A percentile compares a stretch with the other conserved stretches of the same genome.
These are phyloP conservation scores for Argynnis bischoffii DNA, from an alignment of 2,888 invertebrate species.

Conservation along the genomic window DNA sequence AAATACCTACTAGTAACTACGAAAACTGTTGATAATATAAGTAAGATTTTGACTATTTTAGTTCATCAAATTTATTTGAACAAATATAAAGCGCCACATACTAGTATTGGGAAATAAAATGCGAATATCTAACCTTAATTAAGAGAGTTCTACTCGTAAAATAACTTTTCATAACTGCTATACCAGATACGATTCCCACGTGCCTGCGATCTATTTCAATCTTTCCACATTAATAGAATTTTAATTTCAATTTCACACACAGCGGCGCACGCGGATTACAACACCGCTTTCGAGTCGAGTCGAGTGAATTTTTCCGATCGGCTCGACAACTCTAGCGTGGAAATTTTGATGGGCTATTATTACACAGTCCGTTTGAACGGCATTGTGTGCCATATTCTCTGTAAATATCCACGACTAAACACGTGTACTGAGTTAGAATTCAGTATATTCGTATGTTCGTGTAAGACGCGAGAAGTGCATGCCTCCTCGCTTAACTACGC, in stretches of 20 bases:
- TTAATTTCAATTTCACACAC: slow-evolving; percentile 79
- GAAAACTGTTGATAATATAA: too few relatives aligned
- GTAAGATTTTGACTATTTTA: too few relatives aligned
- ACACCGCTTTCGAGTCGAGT: slow-evolving; percentile 53
- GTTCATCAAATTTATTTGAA: background rate
- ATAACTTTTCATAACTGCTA: slow-evolving; percentile 36
- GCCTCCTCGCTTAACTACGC: slow-evolving; percentile 10
- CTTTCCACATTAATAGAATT: slow-evolving; percentile 72
- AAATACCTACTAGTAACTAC: too few relatives aligned
- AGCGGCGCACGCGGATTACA: slow-evolving; percentile 66
- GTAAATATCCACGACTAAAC: slow-evolving; percentile 41
- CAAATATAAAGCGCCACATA: background rate
- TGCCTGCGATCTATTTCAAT: slow-evolving; percentile 55
- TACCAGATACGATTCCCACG: slow-evolving; percentile 37
- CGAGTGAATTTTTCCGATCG: slow-evolving; percentile 70
- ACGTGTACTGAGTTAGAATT: slow-evolving; percentile 30
- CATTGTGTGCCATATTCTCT: slow-evolving; percentile 63
- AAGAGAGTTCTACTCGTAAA: slow-evolving; percentile 29
- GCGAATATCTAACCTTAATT: slow-evolving; percentile 33
- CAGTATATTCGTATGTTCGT: slow-evolving; percentile 18
- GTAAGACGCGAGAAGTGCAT: slow-evolving; percentile 5
- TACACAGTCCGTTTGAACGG: slow-evolving; percentile 75
- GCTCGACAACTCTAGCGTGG: slow-evolving; percentile 67
- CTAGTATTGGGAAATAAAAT: slow-evolving; percentile 23
- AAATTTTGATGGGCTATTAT: slow-evolving; percentile 75